phyloP scores from a whole-genome alignment of 2,113 vertebrate species.

The Todiramphus saurophagus region DNA sequence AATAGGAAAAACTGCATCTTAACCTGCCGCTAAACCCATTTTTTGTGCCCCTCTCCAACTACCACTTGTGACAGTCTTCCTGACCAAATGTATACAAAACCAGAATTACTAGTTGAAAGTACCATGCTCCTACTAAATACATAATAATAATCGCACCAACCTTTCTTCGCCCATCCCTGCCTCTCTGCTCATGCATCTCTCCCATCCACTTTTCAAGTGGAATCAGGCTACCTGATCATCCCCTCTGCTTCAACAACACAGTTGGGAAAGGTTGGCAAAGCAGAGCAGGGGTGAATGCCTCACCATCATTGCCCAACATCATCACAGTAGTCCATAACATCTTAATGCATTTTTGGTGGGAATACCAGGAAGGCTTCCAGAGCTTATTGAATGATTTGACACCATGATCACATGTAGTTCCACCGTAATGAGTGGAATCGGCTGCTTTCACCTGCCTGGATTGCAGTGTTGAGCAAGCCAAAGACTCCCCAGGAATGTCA shows the following conservation, averaged over 20 bases:
- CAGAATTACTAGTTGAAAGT: background rate
- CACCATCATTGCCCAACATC: rapidly evolving
- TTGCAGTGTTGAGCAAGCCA: background rate
- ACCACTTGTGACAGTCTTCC: background rate
- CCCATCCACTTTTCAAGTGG: background rate
- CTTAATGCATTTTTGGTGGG: background rate
- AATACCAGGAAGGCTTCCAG: background rate
- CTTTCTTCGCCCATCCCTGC: background rate
- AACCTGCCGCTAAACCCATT: background rate
- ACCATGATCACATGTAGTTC: background rate
- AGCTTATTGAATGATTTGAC: background rate
- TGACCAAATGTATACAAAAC: background rate
- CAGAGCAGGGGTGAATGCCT: background rate
- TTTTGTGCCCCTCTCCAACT: background rate
- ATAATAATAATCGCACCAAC: background rate
- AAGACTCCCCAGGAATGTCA: background rate
- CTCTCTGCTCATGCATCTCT: background rate
- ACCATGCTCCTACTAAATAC: background rate
- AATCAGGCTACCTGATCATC: background rate
- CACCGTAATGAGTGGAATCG: background rate
- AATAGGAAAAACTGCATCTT: background rate
- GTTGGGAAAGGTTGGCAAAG: background rate
- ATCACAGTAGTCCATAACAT: background rate
- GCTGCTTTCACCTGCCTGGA: background rate
- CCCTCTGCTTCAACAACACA: background rate